A percentile compares a stretch with the other conserved stretches of the same genome.
Conservation (phyloP, 2,113 vertebrate genomes). For the Ivindomyrus marchei region DNA sequence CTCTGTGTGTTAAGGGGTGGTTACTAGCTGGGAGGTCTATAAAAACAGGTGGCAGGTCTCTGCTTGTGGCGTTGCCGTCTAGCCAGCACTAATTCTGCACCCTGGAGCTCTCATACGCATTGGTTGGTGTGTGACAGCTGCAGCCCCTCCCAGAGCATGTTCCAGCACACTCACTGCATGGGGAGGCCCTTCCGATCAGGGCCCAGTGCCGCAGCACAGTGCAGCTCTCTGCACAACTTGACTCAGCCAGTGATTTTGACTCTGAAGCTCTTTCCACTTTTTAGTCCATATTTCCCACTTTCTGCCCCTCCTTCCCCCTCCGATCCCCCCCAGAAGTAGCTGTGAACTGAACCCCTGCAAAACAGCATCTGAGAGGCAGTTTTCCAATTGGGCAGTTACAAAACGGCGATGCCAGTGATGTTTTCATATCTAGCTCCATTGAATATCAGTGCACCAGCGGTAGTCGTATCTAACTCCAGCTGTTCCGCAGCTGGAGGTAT, state of each 20-base stretch:
- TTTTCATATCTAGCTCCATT: neutral
- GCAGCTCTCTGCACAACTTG: neutral
- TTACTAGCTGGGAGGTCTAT: neutral
- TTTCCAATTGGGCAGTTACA: neutral
- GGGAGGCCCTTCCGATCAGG: slow-evolving; percentile 49
- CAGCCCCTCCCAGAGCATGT: slow-evolving; percentile 78
- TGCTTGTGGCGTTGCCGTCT: slow-evolving; percentile 68
- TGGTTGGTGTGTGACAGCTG: slow-evolving; percentile 53
- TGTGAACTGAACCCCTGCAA: slow-evolving; percentile 58
- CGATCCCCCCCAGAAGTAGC: slow-evolving; percentile 25
- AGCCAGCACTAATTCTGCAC: slow-evolving; percentile 79
- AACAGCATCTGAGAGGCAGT: slow-evolving; percentile 47
- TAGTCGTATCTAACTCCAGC: neutral
- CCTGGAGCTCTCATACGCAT: slow-evolving; percentile 59
- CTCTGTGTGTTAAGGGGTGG: neutral
- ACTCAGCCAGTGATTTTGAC: neutral
- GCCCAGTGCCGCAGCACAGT: slow-evolving; percentile 30
- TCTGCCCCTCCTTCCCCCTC: slow-evolving; percentile 26
- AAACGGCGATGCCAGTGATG: neutral
- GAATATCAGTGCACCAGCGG: neutral
- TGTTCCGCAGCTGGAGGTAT: neutral
- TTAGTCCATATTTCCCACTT: slow-evolving; percentile 37
- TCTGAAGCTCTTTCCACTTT: slow-evolving; percentile 41
- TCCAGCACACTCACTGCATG: slow-evolving; percentile 84
- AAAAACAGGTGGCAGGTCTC: slow-evolving; percentile 30